Base-by-base conservation (phyloP, 2,113 vertebrate species). In the Rhodinocichla rosea region DNA sequence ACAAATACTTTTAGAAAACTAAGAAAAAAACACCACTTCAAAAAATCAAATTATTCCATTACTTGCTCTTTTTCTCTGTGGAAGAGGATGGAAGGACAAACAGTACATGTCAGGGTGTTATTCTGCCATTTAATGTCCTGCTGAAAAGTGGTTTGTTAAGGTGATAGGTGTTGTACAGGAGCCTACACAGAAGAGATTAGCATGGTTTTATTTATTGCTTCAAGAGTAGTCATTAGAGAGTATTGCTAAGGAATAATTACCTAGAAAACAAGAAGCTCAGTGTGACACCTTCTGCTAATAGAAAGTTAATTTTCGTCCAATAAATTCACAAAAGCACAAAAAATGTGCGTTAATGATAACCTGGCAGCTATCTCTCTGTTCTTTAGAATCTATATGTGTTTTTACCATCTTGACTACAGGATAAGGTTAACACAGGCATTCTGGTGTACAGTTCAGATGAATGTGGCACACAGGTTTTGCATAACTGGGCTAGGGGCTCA, bases 171-270 rank as follows among this genome's bases (percentile, higher is more conserved):
- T 53, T 63, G 28, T 50, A 70, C 47, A 89, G 47, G 13, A 90
- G 49, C 56, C 17, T 75, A 90, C 32, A 68, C 7, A 82, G 27
- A 94, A 68, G 5, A 76, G 20, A 87, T 56, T 57, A 93, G 27
- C 91, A 96, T 87, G 95, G 97, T 87, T 97, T 97, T 85, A 87
- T 21, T 97, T 98, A 98, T 97, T 98, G 98, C 97, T 98, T 96
- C 53, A 80, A 94, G 74, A 44, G 15, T 69, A 92, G 45, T 93
- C 60, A 80, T 91, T 65, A 83, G 8, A 94, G 69, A 87, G 47
- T 98, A 98, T 98, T 98, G 96, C 97, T 97, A 92, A 88, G 73
- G 86, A 96, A 94, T 90, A 81, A 83, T 49, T 96, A 81, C 73
- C 63, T 52, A 71, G 82, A 73, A 94, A 69, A 86, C 45, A 74